phyloP scores from a whole-genome alignment of 2,888 invertebrate species.

The Caenorhabditis wallacei region DNA sequence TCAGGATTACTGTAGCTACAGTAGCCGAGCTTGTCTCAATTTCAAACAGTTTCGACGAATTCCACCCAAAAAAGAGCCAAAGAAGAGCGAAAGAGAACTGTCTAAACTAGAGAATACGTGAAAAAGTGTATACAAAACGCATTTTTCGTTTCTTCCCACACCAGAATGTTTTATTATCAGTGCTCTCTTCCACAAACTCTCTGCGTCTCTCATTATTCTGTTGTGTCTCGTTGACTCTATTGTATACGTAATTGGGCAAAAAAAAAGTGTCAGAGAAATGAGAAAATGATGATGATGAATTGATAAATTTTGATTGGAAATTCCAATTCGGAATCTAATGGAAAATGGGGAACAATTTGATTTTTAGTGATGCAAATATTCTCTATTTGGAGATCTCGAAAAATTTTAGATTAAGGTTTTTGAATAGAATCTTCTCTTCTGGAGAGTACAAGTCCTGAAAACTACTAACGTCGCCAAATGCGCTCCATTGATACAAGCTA shows the following conservation, averaged over 20 bases:
- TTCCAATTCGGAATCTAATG: not conserved
- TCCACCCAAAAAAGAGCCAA: not conserved
- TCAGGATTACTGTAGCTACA: too few relatives aligned
- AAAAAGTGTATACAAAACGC: not conserved
- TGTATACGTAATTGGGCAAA: conserved; percentile 2
- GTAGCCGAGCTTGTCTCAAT: not conserved
- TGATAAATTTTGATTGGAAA: not conserved
- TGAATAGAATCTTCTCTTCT: too few relatives aligned
- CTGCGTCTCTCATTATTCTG: not conserved
- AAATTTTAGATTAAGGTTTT: too few relatives aligned
- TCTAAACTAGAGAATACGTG: conserved; percentile 2
- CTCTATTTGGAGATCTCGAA: too few relatives aligned
- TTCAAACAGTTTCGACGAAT: not conserved
- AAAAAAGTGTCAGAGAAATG: not conserved
- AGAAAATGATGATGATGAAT: conserved; percentile 10
- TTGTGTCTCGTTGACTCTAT: not conserved
- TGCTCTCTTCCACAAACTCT: not conserved
- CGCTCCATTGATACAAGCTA: too few relatives aligned
- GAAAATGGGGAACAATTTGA: not conserved
- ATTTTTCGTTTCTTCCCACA: not conserved
- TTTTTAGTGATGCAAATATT: too few relatives aligned
- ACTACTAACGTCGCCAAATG: too few relatives aligned
- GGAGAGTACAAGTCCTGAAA: too few relatives aligned
- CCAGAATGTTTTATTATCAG: conserved; percentile 1
- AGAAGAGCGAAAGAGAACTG: not conserved